A percentile compares a stretch with the other conserved stretches of the same genome.
Conservation (phyloP, 2,888 invertebrate genomes). For the Drepanosiphum platanoidis region DNA sequence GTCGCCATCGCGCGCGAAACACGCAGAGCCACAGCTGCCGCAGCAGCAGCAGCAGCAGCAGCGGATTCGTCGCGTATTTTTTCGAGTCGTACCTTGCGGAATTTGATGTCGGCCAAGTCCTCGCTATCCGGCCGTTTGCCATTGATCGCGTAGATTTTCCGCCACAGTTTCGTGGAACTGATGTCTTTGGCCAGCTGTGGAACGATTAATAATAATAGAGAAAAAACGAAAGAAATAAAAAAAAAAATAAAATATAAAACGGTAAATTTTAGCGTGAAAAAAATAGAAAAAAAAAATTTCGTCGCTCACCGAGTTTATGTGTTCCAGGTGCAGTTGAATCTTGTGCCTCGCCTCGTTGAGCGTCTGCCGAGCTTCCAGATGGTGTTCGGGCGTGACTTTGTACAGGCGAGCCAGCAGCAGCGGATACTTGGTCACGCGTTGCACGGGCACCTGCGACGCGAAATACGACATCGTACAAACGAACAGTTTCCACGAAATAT, state of each 20-base stretch:
- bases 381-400: conserved; percentile 88
- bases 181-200: conserved; percentile 85
- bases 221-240: neutral
- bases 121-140: conserved; percentile 71
- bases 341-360: conserved; percentile 89
- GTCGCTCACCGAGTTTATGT: conserved; percentile 83
- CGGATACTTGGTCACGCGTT: conserved; percentile 96
- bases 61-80: no score
- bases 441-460: conserved; percentile 83
- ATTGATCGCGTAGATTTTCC: conserved; percentile 82
- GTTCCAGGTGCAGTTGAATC: conserved; percentile 91
- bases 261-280: no score
- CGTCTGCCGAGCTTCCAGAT: conserved; percentile 83
- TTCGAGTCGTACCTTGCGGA: conserved; percentile 77
- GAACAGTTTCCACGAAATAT: neutral
- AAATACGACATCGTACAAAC: neutral
- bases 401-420: conserved; percentile 87
- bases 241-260: no score
- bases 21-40: no score
- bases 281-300: neutral
- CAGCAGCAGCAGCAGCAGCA: no score
- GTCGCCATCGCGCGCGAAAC: no score
- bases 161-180: conserved; percentile 87
- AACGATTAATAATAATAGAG: conserved; percentile 37
- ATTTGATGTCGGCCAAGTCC: conserved; percentile 88